Evolutionary conservation across 1,140 invertebrate genomes (phyloP), one percentile per base, ranked within the genome.

Genomic region (Riptortus pedestris): DNA sequence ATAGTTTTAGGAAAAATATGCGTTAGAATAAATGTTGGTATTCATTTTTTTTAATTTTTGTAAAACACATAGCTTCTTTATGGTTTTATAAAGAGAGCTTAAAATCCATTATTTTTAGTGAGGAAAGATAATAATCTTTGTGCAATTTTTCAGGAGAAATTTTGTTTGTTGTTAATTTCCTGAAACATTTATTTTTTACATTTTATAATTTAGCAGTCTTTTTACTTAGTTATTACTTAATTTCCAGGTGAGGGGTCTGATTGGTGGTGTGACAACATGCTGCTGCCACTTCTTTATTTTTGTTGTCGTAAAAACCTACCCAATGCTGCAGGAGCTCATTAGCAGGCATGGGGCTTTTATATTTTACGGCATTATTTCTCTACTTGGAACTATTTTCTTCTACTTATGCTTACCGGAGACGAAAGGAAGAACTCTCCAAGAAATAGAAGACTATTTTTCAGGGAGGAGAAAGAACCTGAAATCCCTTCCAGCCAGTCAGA

Each of bases 401-500:
- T 83, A 77, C 62, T 76, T 83, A 55, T 84, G 78, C 64, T 73
- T 91, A 16, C 88, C 88, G n/a, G 90, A 92, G 74, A 92, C 88
- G 0, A 90, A 88, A 72, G 85, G 83, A 9, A 81, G 82, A 69
- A 81, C 79, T 1, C 73, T 91, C 11, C 86, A 89, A 72, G 87
- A 91, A 71, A 89, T 91, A 26, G 83, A 85, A 72, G 83, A 84
- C 68, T 83, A 83, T 65, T 85, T 83, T 68, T 80, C 79, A 3
- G 80, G 80, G 1, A 75, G 79, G 31, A 76, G 69, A n/a, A 70
- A 73, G 57, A 70, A 69, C 2, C 69, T 80, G 11, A 38, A 28
- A 14, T 27, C 59, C 11, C 66, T 65, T 31, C 16, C 26, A 3
- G 27, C 57, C 2, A 55, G 51, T 26, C 51, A 55, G 12, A 7